phyloP scores from a whole-genome alignment of 2,113 vertebrate species.

The Corythornis vintsioides region DNA sequence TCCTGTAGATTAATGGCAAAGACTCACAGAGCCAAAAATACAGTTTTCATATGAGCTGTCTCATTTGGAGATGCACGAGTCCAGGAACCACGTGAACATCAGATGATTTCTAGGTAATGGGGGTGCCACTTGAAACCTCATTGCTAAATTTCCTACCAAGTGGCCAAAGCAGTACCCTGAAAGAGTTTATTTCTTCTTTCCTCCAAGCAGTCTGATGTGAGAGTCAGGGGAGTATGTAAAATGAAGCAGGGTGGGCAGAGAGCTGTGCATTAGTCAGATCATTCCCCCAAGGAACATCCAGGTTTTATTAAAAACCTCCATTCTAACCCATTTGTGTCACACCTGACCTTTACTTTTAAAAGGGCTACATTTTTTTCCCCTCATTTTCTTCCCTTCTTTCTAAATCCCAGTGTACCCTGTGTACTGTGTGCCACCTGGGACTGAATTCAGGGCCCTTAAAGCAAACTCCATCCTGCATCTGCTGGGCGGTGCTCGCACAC shows the following conservation, averaged over 20 bases:
- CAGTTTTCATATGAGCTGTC: not conserved
- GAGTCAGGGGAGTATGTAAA: not conserved
- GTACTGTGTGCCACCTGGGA: not conserved
- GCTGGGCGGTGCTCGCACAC: not conserved
- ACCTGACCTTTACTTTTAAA: not conserved
- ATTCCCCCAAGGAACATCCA: not conserved
- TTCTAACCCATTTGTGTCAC: not conserved
- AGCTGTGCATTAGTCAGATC: not conserved
- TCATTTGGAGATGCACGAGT: not conserved
- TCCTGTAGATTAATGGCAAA: not conserved
- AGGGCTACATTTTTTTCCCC: not conserved
- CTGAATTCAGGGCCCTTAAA: not conserved
- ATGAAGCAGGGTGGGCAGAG: not conserved
- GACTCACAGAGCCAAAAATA: not conserved
- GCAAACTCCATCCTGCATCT: not conserved
- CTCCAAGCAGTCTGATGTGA: not conserved
- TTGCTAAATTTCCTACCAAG: not conserved
- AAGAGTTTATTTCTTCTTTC: not conserved
- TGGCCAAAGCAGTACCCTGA: not conserved
- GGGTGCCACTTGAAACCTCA: rapidly evolving
- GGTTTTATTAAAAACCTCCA: not conserved
- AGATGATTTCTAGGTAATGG: rapidly evolving
- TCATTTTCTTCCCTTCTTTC: not conserved
- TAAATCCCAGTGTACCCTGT: not conserved
- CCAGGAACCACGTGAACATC: not conserved